A percentile compares a stretch with the other conserved stretches of the same genome.
Conservation (phyloP, 2,888 invertebrate genomes). For the Trissolcus japonicus region DNA sequence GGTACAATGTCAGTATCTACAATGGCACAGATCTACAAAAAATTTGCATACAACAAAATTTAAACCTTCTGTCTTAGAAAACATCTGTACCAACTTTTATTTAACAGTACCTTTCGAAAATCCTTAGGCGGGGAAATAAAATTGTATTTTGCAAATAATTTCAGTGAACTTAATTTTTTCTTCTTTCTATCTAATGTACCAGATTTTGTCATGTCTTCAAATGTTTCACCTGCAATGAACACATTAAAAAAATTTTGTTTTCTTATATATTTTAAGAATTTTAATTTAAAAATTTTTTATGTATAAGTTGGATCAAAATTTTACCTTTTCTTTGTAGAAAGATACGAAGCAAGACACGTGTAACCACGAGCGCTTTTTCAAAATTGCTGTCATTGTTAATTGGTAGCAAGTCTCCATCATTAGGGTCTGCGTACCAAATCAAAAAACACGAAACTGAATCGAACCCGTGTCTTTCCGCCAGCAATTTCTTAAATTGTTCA, state of each 20-base stretch:
- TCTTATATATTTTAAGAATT: not conserved
- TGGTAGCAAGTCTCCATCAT: slow-evolving; percentile 96
- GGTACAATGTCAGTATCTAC: slow-evolving; percentile 99
- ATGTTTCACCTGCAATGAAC: slow-evolving; percentile 85
- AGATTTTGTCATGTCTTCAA: slow-evolving; percentile 87
- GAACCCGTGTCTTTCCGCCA: slow-evolving; percentile 88
- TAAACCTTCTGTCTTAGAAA: too few relatives aligned
- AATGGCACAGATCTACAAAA: slow-evolving; percentile 91
- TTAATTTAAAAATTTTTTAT: too few relatives aligned
- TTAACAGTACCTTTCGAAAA: too few relatives aligned
- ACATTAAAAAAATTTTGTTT: not conserved
- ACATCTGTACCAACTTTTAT: not conserved
- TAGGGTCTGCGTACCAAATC: slow-evolving; percentile 96
- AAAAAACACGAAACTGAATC: slow-evolving; percentile 88
- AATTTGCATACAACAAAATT: not conserved
- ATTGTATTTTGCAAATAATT: not conserved
- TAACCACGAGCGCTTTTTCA: slow-evolving; percentile 89
- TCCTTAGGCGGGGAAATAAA: too few relatives aligned
- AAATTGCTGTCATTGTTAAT: slow-evolving; percentile 99
- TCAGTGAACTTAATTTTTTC: slow-evolving; percentile 81
- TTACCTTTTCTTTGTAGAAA: slow-evolving; percentile 94
- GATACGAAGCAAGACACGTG: slow-evolving; percentile 90
- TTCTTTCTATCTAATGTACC: slow-evolving; percentile 92
- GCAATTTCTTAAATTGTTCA: slow-evolving; percentile 88
- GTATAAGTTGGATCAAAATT: not conserved